Base-by-base conservation (phyloP, 2,113 vertebrate genomes). In the Misgurnus anguillicaudatus region DNA sequence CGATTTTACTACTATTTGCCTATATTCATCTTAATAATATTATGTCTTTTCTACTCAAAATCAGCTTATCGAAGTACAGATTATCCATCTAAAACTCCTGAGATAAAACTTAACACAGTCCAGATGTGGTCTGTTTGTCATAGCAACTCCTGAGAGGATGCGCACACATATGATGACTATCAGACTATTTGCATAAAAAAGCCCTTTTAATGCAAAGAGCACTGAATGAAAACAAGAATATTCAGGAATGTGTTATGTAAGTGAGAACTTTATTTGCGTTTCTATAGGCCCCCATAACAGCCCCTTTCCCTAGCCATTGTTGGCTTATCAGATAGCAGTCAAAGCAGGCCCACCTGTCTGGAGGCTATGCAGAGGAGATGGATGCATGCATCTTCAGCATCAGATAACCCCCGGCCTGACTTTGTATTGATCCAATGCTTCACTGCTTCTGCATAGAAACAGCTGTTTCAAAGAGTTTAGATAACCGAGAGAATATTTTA, bases 341-440 rank as follows among this genome's bases (percentile, higher is more conserved):
- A 86, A 80, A 88, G 89, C 86, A 88, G 89, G 88, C 88, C 87
- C 91, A 91, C 89, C 91, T 92, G 91, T 91, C 90, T 91, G 64
- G 47, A 77, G 88, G 85, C 91, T 88, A 92, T 92, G 90, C 89
- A 91, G 90, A 90, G 75, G 88, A 91, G 89, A 90, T 89, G 88
- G 89, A 91, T 91, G 87, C 88, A 80, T 89, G 87, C 87, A 89
- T 89, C 90, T 89, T 88, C 86, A 89, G 83, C 88, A 91, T 90
- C 91, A 91, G 91, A 92, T 91, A 91, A 89, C 91, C 89, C 87
- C 89, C 81, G 88, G 88, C 86, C 89, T 71, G 88, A 90, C 88
- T 90, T 87, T 87, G 89, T 94, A 94, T 94, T 92, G 91, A 94
- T 93, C 91, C 89, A 89, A 89, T 53, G 88, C 90, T 89, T 89